Evolutionary conservation across 2,797 vertebrate genomes (phyloP).

Genomic region (Periophthalmus magnuspinnatus): DNA sequence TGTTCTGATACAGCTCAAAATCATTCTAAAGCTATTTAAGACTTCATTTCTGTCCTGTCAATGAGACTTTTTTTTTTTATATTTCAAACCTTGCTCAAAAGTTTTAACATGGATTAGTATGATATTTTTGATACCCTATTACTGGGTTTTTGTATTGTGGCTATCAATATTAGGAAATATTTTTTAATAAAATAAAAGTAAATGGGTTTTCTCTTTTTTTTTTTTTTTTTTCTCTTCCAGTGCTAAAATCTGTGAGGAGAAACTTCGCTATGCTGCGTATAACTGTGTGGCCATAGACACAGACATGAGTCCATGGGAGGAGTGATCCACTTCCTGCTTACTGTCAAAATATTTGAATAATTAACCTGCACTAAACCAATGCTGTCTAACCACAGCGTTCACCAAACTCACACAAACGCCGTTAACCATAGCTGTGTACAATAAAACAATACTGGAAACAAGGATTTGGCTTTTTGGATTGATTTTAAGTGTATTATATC

Average conservation of each 20-base stretch:
- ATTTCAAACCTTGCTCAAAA: no score
- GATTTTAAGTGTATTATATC: background rate
- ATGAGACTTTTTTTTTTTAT: no score
- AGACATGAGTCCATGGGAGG: constrained; percentile 97
- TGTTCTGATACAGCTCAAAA: no score
- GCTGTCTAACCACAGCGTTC: constrained; percentile 31
- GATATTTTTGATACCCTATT: no score
- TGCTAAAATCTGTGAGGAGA: constrained; percentile 96
- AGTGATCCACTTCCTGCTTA: constrained; percentile 75
- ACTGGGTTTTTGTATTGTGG: no score
- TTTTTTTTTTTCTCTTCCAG: constrained; percentile 63
- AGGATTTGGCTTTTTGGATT: constrained; percentile 1
- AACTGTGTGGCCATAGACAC: constrained; percentile 99
- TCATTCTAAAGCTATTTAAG: no score
- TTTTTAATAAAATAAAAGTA: background rate
- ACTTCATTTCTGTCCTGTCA: no score
- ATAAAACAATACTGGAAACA: constrained; percentile 61
- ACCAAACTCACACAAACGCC: constrained; percentile 53
- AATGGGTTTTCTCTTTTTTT: no score
- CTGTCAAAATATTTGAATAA: background rate
- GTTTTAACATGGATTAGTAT: no score
- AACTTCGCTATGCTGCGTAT: constrained; percentile 95
- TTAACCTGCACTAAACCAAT: constrained; percentile 43
- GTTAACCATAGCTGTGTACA: constrained; percentile 62
- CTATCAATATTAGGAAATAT: no score